Evolutionary conservation across 2,113 vertebrate genomes (phyloP).

Genomic region (Pseudorectes ferrugineus): DNA sequence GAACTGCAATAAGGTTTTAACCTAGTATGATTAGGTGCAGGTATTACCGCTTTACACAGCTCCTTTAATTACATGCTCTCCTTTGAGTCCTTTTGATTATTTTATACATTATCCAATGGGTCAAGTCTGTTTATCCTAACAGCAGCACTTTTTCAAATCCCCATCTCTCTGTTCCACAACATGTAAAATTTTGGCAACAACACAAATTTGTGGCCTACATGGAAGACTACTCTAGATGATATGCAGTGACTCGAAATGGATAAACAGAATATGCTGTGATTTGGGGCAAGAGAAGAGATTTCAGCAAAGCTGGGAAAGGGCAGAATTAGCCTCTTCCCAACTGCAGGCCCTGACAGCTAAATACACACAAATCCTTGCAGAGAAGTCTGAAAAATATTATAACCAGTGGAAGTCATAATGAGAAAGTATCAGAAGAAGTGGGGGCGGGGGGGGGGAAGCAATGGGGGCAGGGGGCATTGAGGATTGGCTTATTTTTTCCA

Average conservation of each 20-base stretch:
- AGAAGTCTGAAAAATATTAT: not conserved
- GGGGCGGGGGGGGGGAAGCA: rapidly evolving
- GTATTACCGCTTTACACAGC: not conserved
- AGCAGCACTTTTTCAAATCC: not conserved
- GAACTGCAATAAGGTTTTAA: not conserved
- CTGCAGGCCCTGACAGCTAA: not conserved
- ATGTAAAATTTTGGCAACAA: not conserved
- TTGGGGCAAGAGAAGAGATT: not conserved
- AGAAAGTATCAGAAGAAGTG: not conserved
- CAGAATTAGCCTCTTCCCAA: not conserved
- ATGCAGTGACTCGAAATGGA: not conserved
- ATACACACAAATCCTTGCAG: not conserved
- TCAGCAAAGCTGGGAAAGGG: not conserved
- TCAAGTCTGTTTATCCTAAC: not conserved
- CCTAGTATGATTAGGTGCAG: not conserved
- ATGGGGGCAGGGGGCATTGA: not conserved
- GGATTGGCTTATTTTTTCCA: not conserved
- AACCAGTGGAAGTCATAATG: not conserved
- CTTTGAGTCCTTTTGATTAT: not conserved
- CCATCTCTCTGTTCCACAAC: not conserved
- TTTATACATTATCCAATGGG: not conserved
- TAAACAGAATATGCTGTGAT: not conserved
- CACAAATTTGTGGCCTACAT: not conserved
- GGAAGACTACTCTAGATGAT: not conserved
- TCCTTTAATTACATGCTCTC: not conserved